Percentiles rank a stretch among this genome's conserved stretches.
Conservation (phyloP, 2,797 vertebrate species). For the Lepus oiostolus region DNA sequence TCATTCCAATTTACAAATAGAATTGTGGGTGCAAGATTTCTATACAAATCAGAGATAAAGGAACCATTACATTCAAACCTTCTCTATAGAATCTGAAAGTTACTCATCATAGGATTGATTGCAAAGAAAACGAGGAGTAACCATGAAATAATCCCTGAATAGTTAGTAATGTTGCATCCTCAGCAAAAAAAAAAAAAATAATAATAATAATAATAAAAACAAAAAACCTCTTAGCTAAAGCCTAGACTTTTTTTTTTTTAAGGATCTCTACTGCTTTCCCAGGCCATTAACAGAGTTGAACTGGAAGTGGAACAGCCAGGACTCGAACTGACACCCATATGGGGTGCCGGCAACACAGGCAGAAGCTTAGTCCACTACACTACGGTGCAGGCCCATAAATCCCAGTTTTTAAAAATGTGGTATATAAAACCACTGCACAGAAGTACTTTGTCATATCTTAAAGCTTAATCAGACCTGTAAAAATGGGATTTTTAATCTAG, state of each 20-base stretch:
- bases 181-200: slow-evolving; percentile 80
- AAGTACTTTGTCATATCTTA: slow-evolving; percentile 75
- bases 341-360: too few species aligned
- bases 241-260: not conserved
- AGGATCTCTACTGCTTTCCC: too few species aligned
- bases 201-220: too few species aligned
- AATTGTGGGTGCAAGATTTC: not conserved
- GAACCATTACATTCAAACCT: slow-evolving; percentile 1
- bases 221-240: slow-evolving; percentile 68
- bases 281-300: too few species aligned
- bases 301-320: too few species aligned
- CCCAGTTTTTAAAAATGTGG: slow-evolving; percentile 73
- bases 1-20: slow-evolving; percentile 18
- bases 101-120: not conserved
- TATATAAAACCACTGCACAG: slow-evolving; percentile 70
- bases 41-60: not conserved
- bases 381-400: not conserved
- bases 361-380: too few species aligned
- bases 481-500: slow-evolving; percentile 76
- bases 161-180: slow-evolving; percentile 48
- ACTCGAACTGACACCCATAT: too few species aligned
- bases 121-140: not conserved
- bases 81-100: not conserved
- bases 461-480: slow-evolving; percentile 72
- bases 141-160: slow-evolving; percentile 19